Conservation (phyloP, 2,888 invertebrate species). For the Chrysopilus asiliformis region DNA sequence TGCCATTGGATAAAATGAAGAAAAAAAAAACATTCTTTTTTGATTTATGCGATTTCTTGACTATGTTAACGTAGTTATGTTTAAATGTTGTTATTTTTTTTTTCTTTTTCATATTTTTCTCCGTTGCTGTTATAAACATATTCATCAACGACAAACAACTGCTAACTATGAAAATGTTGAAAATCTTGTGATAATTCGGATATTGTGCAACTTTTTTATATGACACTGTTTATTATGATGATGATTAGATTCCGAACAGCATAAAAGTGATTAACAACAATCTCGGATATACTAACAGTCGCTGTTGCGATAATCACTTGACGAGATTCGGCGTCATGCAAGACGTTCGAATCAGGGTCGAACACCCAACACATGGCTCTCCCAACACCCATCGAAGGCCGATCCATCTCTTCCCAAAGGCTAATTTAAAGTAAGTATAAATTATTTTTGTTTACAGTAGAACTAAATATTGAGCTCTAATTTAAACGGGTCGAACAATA, state of each 20-base stretch:
- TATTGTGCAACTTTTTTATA: too few relatives aligned
- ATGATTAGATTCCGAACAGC: constrained; percentile 14
- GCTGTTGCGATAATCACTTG: constrained; percentile 18
- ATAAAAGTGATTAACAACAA: constrained; percentile 32
- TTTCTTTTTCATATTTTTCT: too few relatives aligned
- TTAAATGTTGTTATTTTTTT: not conserved
- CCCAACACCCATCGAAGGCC: constrained; percentile 23
- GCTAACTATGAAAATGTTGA: too few relatives aligned
- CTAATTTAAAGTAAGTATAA: constrained; percentile 31
- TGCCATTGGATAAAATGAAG: too few relatives aligned
- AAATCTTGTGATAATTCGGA: too few relatives aligned
- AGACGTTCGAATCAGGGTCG: constrained; percentile 32
- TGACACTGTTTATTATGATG: not conserved
- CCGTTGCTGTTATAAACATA: too few relatives aligned
- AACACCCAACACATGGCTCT: constrained; percentile 23
- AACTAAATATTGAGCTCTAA: too few relatives aligned
- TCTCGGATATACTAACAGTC: constrained; percentile 31
- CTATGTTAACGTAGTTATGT: not conserved
- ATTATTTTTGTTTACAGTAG: too few relatives aligned
- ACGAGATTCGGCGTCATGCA: constrained; percentile 26
- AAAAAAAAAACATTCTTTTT: too few relatives aligned
- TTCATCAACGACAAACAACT: too few relatives aligned
- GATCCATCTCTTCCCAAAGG: constrained; percentile 27
- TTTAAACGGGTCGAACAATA: too few relatives aligned
- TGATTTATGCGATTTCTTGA: too few relatives aligned